Evolutionary conservation across 2,797 vertebrate genomes (phyloP).

Genomic region (Masticophis lateralis): DNA sequence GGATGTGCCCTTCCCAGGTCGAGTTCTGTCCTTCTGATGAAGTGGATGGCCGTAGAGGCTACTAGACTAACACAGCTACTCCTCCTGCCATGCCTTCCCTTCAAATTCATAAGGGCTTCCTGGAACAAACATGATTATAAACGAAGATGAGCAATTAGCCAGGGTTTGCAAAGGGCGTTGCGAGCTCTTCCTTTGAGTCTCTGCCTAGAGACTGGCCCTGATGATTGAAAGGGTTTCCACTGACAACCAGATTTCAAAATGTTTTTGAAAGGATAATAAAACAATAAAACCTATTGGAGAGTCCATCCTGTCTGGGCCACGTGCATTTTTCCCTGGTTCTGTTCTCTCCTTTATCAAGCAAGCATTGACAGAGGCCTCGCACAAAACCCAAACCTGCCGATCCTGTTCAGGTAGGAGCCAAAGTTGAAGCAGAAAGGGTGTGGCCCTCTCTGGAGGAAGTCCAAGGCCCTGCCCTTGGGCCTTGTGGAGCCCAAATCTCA

Average conservation of each 20-base stretch:
- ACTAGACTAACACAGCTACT: neutral
- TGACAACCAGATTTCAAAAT: neutral
- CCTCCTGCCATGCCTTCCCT: neutral
- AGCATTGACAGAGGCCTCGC: neutral
- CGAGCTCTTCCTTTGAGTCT: neutral
- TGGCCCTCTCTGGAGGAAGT: neutral
- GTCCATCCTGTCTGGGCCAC: neutral
- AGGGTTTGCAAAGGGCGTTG: neutral
- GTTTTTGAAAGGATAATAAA: neutral
- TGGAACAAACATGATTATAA: neutral
- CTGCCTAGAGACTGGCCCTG: neutral
- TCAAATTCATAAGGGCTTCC: neutral
- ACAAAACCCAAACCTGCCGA: neutral
- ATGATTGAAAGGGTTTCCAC: neutral
- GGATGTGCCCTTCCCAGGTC: neutral
- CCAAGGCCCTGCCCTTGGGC: neutral
- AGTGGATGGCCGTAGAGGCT: neutral
- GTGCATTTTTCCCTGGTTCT: neutral
- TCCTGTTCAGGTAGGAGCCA: neutral
- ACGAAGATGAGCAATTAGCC: neutral
- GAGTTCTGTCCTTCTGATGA: neutral
- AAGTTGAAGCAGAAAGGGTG: neutral
- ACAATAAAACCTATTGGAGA: neutral
- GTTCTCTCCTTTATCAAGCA: neutral
- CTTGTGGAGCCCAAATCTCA: neutral